Conservation (phyloP, 2,888 invertebrate genomes). For the Nemurella pictetii region DNA sequence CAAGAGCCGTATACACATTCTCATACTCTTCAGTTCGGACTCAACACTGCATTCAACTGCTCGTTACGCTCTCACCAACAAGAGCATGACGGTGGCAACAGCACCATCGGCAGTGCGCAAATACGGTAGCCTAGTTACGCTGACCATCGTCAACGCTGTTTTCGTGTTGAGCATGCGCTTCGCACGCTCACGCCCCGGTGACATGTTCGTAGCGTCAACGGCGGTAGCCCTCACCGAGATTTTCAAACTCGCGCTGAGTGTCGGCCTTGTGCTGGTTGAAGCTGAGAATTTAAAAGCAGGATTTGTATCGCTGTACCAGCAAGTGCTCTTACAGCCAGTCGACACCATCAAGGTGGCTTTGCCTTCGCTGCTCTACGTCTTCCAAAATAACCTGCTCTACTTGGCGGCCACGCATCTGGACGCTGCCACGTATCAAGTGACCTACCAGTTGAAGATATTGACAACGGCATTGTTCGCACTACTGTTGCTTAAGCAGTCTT, state of each 20-base stretch:
- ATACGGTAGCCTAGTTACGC: constrained; percentile 85
- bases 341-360: constrained; percentile 92
- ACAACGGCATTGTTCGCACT: constrained; percentile 97
- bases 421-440: constrained; percentile 98
- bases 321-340: constrained; percentile 77
- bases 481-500: constrained; percentile 74
- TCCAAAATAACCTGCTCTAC: constrained; percentile 97
- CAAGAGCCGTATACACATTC: too few relatives aligned
- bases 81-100: too few relatives aligned
- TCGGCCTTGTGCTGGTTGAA: constrained; percentile 77
- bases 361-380: constrained; percentile 90
- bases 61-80: too few relatives aligned
- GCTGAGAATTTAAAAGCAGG: constrained; percentile 66
- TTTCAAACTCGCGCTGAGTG: constrained; percentile 81
- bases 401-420: constrained; percentile 96
- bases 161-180: constrained; percentile 96
- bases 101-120: constrained; percentile 58
- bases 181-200: constrained; percentile 82
- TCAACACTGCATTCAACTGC: too few relatives aligned
- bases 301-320: constrained; percentile 64
- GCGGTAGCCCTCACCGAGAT: constrained; percentile 93
- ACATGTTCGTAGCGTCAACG: constrained; percentile 90
- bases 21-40: too few relatives aligned
- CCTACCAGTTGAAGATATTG: constrained; percentile 96
- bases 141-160: constrained; percentile 96